phyloP scores from a whole-genome alignment of 2,113 vertebrate species.

The Sinocyclocheilus anshuiensis region DNA sequence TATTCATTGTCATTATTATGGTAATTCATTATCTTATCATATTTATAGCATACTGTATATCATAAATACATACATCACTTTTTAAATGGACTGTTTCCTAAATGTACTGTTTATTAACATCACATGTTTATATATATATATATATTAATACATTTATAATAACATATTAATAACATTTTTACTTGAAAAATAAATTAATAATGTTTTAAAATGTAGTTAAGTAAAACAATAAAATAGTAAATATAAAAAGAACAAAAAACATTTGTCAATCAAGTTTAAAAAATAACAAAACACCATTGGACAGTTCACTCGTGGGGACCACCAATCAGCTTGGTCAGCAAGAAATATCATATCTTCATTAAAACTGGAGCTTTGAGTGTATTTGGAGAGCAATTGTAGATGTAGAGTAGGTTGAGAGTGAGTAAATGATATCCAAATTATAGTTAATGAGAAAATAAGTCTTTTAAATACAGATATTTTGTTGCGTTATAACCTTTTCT shows the following conservation, averaged over 20 bases:
- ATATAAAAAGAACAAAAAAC: no score
- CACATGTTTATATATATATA: no score
- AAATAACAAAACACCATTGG: neutral
- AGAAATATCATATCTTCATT: neutral
- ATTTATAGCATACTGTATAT: no score
- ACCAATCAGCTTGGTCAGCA: neutral
- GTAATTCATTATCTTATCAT: neutral
- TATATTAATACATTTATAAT: no score
- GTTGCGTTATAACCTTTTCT: neutral
- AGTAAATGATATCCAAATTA: neutral
- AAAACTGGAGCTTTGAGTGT: neutral
- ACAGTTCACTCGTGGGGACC: no score
- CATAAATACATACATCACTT: no score
- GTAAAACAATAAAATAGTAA: neutral
- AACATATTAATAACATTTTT: no score
- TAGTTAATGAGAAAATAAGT: neutral
- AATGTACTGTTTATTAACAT: neutral
- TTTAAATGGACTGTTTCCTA: no score
- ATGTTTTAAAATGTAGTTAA: neutral
- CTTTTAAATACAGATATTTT: neutral
- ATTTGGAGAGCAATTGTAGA: neutral
- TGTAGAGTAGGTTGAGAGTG: neutral
- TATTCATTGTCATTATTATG: neutral
- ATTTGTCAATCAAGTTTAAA: neutral
- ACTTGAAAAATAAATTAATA: no score